A percentile compares a stretch with the other conserved stretches of the same genome.
Evolutionary conservation across 2,113 vertebrate species (phyloP).

Genomic region (Pogonocichla stellata): DNA sequence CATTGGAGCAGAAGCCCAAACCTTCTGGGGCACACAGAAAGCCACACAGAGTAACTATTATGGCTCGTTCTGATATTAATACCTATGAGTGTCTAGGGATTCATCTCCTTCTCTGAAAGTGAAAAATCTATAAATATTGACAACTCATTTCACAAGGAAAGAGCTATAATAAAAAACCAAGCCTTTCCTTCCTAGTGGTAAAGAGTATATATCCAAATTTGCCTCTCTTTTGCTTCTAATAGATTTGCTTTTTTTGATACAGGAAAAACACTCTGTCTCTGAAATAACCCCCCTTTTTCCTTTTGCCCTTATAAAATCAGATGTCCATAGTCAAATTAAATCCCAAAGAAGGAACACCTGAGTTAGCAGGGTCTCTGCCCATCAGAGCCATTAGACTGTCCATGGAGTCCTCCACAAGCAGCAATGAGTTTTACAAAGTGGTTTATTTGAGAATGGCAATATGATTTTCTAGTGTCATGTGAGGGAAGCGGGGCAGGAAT

Average conservation of each 20-base stretch:
- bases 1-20: neutral
- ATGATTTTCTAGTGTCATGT: neutral
- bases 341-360: neutral
- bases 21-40: neutral
- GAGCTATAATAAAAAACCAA: neutral
- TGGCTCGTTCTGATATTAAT: neutral
- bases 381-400: neutral
- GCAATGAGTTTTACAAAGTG: neutral
- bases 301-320: neutral
- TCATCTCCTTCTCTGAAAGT: neutral
- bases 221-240: neutral
- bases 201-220: neutral
- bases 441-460: neutral
- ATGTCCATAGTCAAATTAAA: neutral
- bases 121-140: conserved; percentile 4
- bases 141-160: neutral
- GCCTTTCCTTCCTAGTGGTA: neutral
- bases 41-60: neutral
- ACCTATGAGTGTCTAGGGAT: neutral
- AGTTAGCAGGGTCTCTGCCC: neutral
- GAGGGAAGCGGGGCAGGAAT: neutral
- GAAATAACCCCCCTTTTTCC: neutral
- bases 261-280: neutral
- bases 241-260: neutral
- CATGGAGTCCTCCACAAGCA: neutral